Evolutionary conservation across 2,113 vertebrate species (phyloP).

Genomic region (Crotalus tigris): DNA sequence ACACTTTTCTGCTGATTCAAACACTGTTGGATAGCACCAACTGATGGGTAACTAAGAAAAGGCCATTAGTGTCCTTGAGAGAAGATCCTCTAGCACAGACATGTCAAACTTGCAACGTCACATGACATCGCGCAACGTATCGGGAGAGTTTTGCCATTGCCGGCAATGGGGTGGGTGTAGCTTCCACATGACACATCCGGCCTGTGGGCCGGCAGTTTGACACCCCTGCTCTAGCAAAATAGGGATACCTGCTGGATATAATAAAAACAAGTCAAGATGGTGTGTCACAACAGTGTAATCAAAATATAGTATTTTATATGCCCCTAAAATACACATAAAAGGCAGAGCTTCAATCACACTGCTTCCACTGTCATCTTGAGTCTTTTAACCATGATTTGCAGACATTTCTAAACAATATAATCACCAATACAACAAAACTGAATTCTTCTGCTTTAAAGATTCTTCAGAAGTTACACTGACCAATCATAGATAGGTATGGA

Average conservation of each 20-base stretch:
- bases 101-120: too few species aligned
- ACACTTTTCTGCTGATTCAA: background rate
- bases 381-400: too few species aligned
- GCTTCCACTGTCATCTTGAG: too few species aligned
- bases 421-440: background rate
- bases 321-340: background rate
- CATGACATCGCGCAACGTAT: too few species aligned
- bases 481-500: background rate
- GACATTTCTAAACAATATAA: background rate
- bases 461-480: background rate
- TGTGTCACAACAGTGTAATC: background rate
- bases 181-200: too few species aligned
- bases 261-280: background rate
- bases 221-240: background rate
- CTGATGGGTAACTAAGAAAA: background rate
- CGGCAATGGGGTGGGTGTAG: too few species aligned
- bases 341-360: too few species aligned
- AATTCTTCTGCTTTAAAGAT: background rate
- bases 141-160: too few species aligned
- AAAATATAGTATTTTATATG: background rate
- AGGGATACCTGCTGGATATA: background rate
- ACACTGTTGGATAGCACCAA: background rate
- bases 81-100: background rate
- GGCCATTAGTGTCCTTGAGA: background rate
- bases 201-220: too few species aligned